Percentiles rank a stretch among this genome's conserved stretches.
phyloP scores from a whole-genome alignment of 2,888 invertebrate genomes.

The Elmis aenea region DNA sequence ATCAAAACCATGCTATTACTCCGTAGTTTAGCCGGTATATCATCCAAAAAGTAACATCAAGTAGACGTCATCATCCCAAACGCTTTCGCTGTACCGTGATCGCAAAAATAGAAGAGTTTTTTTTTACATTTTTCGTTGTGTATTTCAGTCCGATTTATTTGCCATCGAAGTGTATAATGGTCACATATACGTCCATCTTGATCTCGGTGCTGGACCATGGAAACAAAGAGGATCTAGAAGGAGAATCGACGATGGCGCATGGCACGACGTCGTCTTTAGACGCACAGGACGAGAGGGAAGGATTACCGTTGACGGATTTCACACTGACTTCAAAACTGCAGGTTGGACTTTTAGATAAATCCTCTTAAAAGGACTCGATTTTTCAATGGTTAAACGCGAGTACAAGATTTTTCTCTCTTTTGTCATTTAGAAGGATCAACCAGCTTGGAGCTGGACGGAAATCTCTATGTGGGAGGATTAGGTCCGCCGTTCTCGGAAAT shows the following conservation, averaged over 20 bases:
- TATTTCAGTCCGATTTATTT: constrained; percentile 82
- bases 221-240: constrained; percentile 78
- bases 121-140: no score
- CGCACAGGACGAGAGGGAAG: constrained; percentile 79
- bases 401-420: no score
- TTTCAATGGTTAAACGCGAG: no score
- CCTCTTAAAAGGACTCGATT: no score
- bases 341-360: no score
- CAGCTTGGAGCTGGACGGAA: constrained; percentile 81
- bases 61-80: background rate
- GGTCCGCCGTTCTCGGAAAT: constrained; percentile 74
- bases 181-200: constrained; percentile 86
- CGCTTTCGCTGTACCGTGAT: background rate
- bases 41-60: no score
- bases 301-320: constrained; percentile 83
- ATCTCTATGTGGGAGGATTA: constrained; percentile 84
- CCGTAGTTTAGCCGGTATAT: no score
- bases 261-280: constrained; percentile 86
- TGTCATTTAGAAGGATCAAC: constrained; percentile 68
- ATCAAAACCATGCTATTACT: no score
- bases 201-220: constrained; percentile 86
- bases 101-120: background rate
- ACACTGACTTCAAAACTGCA: constrained; percentile 83
- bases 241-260: constrained; percentile 83
- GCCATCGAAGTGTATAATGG: constrained; percentile 93